Percentiles rank a stretch among this genome's conserved stretches.
Evolutionary conservation across 2,113 vertebrate genomes (phyloP).

Genomic region (Guaruba guarouba): DNA sequence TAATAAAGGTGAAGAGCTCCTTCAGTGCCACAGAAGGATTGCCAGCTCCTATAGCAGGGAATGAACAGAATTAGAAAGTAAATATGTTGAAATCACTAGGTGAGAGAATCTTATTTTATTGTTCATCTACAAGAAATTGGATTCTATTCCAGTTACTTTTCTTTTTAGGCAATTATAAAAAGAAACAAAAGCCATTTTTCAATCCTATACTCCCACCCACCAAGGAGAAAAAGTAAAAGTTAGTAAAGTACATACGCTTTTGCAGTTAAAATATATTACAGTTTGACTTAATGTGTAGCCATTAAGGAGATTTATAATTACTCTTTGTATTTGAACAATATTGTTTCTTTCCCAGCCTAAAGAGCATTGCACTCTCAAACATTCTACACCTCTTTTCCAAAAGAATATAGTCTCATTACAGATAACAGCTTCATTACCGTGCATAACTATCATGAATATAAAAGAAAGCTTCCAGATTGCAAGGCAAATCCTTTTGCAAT

Average conservation of each 20-base stretch:
- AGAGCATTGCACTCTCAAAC: background rate
- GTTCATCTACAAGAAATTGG: background rate
- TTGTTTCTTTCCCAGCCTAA: background rate
- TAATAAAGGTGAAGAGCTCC: background rate
- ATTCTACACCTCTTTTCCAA: background rate
- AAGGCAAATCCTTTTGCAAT: background rate
- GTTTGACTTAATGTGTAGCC: background rate
- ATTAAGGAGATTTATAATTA: slow-evolving; percentile 48
- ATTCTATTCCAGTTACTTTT: background rate
- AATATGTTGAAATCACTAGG: background rate
- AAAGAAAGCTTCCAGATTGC: background rate
- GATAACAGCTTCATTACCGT: background rate
- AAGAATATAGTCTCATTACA: background rate
- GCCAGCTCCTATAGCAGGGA: background rate
- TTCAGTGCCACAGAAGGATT: background rate
- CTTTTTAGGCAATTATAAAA: slow-evolving; percentile 24
- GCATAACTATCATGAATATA: background rate
- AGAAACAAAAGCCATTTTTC: slow-evolving; percentile 30
- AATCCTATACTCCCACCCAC: background rate
- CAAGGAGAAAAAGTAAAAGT: background rate
- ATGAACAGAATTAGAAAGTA: background rate
- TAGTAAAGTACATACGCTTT: background rate
- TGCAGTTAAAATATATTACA: slow-evolving; percentile 17
- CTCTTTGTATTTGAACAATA: background rate
- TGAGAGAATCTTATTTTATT: background rate